These are phyloP conservation scores for Callimorpha dominula DNA, from an alignment of 2,888 invertebrate genomes.

Conservation along the genomic window DNA sequence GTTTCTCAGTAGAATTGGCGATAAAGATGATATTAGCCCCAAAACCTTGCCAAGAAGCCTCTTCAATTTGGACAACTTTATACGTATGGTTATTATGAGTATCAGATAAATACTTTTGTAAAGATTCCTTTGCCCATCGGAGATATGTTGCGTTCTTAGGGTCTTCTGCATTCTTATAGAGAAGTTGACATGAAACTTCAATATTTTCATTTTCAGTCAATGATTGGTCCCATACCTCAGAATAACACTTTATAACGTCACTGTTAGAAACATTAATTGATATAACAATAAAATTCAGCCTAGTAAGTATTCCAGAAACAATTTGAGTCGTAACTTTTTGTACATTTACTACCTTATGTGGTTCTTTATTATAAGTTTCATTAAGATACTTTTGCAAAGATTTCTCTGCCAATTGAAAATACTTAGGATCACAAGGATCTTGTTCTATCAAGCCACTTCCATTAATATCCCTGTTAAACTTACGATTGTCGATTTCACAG, in stretches of 20 bases:
- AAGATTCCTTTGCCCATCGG: conserved; percentile 21
- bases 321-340: conserved; percentile 15
- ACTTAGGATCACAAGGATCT: conserved; percentile 27
- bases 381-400: conserved; percentile 15
- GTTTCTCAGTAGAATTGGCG: conserved; percentile 3
- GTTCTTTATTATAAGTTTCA: not conserved
- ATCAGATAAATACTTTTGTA: conserved; percentile 12
- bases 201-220: conserved; percentile 39
- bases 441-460: conserved; percentile 44
- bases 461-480: conserved; percentile 25
- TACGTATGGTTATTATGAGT: conserved; percentile 13
- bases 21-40: conserved; percentile 7
- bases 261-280: not conserved
- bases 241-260: not conserved
- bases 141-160: conserved; percentile 12
- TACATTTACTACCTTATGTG: conserved; percentile 5
- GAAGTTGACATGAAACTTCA: conserved; percentile 35
- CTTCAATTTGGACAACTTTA: conserved; percentile 32
- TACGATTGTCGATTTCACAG: conserved; percentile 19
- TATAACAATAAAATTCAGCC: conserved; percentile 9
- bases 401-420: conserved; percentile 8
- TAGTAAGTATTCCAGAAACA: conserved; percentile 6
- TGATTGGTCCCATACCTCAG: conserved; percentile 6
- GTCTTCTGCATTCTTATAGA: not conserved
- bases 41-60: conserved; percentile 43